These are phyloP conservation scores for Colius striatus DNA, from an alignment of 2,113 vertebrate species.

Conservation along the genomic window DNA sequence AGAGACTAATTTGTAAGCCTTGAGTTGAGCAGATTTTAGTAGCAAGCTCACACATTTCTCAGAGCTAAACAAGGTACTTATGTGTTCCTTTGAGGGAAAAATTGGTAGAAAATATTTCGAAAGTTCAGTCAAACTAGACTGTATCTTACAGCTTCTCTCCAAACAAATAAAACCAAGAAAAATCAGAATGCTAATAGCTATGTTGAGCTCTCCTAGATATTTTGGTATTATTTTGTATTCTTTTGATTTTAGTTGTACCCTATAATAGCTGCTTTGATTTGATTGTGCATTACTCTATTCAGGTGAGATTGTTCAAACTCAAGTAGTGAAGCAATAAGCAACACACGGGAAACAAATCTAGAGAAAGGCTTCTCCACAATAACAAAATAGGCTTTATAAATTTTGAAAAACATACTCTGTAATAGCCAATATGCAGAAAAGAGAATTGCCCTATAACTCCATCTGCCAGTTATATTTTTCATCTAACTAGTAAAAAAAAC, in stretches of 20 bases:
- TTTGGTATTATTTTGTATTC: background rate
- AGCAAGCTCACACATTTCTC: background rate
- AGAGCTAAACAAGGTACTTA: background rate
- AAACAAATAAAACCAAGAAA: background rate
- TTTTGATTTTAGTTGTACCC: background rate
- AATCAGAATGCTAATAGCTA: background rate
- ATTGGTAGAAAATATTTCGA: background rate
- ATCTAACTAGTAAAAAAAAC: background rate
- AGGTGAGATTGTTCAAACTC: background rate
- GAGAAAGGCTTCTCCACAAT: background rate
- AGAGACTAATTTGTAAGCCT: conserved; percentile 15
- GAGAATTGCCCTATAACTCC: background rate
- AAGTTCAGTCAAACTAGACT: background rate
- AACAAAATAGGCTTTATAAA: background rate
- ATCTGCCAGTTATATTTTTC: background rate
- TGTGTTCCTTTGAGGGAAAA: background rate
- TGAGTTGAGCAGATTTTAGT: conserved; percentile 1
- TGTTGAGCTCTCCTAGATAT: background rate
- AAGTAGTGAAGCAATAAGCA: background rate
- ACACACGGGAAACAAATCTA: background rate
- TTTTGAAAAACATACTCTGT: background rate
- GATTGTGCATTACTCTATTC: background rate
- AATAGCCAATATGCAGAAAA: background rate
- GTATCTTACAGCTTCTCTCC: background rate
- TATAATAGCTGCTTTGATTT: background rate